These are phyloP conservation scores for Phycodurus eques DNA, from an alignment of 2,113 vertebrate genomes.

Conservation along the genomic window DNA sequence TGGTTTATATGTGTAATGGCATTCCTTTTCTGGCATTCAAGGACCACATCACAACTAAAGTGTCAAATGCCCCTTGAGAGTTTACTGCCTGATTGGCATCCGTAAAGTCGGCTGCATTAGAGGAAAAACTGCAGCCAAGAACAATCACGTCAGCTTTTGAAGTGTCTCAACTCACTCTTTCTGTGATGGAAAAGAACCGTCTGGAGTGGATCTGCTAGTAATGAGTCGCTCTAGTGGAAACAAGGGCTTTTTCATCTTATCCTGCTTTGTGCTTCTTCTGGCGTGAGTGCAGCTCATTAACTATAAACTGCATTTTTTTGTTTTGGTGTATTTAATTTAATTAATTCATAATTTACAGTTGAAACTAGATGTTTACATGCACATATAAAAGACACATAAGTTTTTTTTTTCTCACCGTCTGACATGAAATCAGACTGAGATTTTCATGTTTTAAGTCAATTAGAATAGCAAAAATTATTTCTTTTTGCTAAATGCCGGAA, in stretches of 20 bases:
- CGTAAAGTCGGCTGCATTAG: not conserved
- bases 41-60: not conserved
- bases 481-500: too few relatives aligned
- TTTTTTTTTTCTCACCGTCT: too few relatives aligned
- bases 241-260: slow-evolving; percentile 29
- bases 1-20: not conserved
- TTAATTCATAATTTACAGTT: not conserved
- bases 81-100: not conserved
- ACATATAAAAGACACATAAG: too few relatives aligned
- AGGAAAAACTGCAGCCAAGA: not conserved
- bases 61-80: not conserved
- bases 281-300: not conserved
- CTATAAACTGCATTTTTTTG: not conserved
- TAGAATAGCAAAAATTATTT: too few relatives aligned
- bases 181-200: slow-evolving; percentile 24
- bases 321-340: not conserved
- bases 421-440: too few relatives aligned
- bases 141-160: slow-evolving; percentile 14
- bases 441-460: too few relatives aligned
- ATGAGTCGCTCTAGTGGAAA: slow-evolving; percentile 25
- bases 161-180: slow-evolving; percentile 18
- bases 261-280: slow-evolving; percentile 19
- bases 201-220: slow-evolving; percentile 22
- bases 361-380: too few relatives aligned
- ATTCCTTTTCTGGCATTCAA: not conserved